Percentiles rank a stretch among this genome's conserved stretches.
These are phyloP conservation scores for Brachionus paranguensis DNA, from an alignment of 1,140 invertebrate genomes.

Conservation along the genomic window DNA sequence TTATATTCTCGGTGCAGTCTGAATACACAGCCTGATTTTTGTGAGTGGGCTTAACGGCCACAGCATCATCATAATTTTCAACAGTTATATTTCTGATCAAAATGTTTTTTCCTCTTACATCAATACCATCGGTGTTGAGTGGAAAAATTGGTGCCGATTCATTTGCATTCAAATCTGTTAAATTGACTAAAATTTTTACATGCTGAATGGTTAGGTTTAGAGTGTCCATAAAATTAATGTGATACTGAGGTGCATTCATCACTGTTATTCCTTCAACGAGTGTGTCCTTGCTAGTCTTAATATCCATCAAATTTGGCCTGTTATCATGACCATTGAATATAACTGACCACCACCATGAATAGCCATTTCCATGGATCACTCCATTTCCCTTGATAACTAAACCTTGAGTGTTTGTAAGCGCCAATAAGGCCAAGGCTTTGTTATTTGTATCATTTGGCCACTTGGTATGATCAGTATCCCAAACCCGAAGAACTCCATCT, in stretches of 20 bases:
- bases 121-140: constrained; percentile 12
- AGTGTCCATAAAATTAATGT: not conserved
- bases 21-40: not conserved
- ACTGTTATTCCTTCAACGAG: not conserved
- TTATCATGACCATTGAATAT: constrained; percentile 16
- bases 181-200: not conserved
- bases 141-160: not conserved
- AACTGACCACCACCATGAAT: not conserved
- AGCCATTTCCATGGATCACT: constrained; percentile 2
- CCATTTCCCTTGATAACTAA: constrained; percentile 1
- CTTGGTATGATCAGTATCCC: not conserved
- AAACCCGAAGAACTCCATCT: not conserved
- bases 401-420: not conserved
- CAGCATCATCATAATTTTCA: constrained; percentile 13
- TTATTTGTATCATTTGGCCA: not conserved
- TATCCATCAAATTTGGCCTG: not conserved
- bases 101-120: not conserved
- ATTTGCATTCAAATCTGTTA: not conserved
- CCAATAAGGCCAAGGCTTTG: not conserved
- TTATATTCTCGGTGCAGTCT: constrained; percentile 2
- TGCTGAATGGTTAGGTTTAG: not conserved
- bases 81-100: not conserved
- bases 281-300: not conserved
- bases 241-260: not conserved
- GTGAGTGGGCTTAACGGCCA: constrained; percentile 6